Evolutionary conservation across 1,140 invertebrate species (phyloP).

Genomic region (Drosophila cardini): DNA sequence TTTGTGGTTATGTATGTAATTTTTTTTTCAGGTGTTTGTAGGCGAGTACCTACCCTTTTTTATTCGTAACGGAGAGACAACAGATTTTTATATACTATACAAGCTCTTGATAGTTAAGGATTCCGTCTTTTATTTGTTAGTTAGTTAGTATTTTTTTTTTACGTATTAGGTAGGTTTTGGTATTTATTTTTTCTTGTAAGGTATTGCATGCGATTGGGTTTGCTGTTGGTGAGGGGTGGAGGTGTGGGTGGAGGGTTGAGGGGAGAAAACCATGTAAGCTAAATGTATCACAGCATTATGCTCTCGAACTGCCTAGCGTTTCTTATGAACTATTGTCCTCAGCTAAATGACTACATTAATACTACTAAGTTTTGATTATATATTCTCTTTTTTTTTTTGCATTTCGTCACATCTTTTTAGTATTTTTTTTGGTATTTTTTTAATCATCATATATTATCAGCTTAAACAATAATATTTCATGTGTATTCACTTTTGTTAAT

Average conservation of each 20-base stretch:
- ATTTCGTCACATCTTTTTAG: constrained; percentile 55
- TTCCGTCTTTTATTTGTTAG: constrained; percentile 35
- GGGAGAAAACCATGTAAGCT: constrained; percentile 67
- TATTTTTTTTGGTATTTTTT: constrained; percentile 26
- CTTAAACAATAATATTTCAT: constrained; percentile 32
- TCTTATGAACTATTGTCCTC: constrained; percentile 75
- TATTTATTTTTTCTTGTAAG: background rate
- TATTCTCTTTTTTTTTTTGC: constrained; percentile 38
- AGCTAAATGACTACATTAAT: constrained; percentile 60
- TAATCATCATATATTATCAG: constrained; percentile 16
- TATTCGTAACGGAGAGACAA: constrained; percentile 23
- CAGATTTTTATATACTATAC: constrained; percentile 22
- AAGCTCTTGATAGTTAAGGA: constrained; percentile 3
- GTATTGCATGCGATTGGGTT: constrained; percentile 19
- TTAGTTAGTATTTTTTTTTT: constrained; percentile 21
- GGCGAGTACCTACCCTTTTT: constrained; percentile 50
- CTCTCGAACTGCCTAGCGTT: constrained; percentile 77
- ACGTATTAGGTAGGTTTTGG: constrained; percentile 21
- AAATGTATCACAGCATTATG: constrained; percentile 83
- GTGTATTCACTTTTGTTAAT: constrained; percentile 16
- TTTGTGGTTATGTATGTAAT: constrained; percentile 26
- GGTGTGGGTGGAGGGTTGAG: constrained; percentile 15
- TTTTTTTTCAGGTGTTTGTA: background rate
- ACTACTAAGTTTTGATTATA: constrained; percentile 33
- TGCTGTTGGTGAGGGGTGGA: constrained; percentile 7